These are phyloP conservation scores for Selenia dentaria DNA, from an alignment of 2,888 invertebrate species.

Conservation along the genomic window DNA sequence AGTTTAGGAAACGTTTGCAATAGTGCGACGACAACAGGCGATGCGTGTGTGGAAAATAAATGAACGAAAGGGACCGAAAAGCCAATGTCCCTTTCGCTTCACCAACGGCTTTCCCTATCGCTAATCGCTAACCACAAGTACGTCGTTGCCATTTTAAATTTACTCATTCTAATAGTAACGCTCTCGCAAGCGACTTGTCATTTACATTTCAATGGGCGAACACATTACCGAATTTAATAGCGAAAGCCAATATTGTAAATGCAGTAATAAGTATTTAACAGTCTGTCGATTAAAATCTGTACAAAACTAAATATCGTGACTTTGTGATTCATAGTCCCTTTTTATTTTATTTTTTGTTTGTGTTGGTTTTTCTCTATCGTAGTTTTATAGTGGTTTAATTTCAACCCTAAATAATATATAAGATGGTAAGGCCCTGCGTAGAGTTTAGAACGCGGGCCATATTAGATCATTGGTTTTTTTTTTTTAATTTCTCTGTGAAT, in stretches of 20 bases:
- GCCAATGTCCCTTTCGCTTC: background rate
- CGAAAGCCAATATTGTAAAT: slow-evolving; percentile 76
- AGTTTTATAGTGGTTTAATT: too few relatives aligned
- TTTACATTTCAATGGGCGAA: slow-evolving; percentile 49
- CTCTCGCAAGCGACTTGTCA: slow-evolving; percentile 29
- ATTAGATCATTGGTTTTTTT: too few relatives aligned
- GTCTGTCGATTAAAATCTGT: slow-evolving; percentile 83
- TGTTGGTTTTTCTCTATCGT: background rate
- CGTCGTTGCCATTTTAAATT: slow-evolving; percentile 23
- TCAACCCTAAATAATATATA: too few relatives aligned
- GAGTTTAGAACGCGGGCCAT: too few relatives aligned
- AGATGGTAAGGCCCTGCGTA: too few relatives aligned
- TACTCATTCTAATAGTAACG: slow-evolving; percentile 24
- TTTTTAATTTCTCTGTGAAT: too few relatives aligned
- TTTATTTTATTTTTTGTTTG: slow-evolving; percentile 33
- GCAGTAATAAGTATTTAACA: slow-evolving; percentile 79
- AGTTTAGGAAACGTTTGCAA: slow-evolving; percentile 34
- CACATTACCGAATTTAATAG: slow-evolving; percentile 73
- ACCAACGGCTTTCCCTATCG: too few relatives aligned
- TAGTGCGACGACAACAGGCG: slow-evolving; percentile 21
- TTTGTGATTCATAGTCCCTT: slow-evolving; percentile 63
- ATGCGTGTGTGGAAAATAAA: slow-evolving; percentile 24
- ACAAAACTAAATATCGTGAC: slow-evolving; percentile 74
- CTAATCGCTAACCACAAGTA: slow-evolving; percentile 9
- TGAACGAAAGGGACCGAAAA: background rate